Evolutionary conservation across 2,888 invertebrate genomes (phyloP).

Genomic region (Shargacucullia verbasci): DNA sequence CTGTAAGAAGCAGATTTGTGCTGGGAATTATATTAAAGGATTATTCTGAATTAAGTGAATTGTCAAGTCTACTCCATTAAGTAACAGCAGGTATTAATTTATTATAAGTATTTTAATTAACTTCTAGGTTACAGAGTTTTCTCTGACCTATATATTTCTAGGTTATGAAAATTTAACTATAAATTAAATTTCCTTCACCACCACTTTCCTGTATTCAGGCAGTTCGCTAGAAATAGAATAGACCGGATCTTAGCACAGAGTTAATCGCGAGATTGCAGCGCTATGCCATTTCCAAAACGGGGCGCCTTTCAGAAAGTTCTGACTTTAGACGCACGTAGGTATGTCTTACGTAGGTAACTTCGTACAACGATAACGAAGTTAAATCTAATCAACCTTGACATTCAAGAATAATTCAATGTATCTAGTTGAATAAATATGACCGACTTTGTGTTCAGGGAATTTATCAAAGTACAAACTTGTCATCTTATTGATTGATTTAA

Average conservation of each 20-base stretch:
- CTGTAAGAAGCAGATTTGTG: too few relatives aligned
- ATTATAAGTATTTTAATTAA: too few relatives aligned
- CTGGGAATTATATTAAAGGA: too few relatives aligned
- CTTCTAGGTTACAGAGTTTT: too few relatives aligned
- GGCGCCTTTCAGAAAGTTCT: slow-evolving; percentile 4
- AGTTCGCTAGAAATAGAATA: slow-evolving; percentile 17
- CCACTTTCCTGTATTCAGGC: neutral
- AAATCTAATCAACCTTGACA: neutral
- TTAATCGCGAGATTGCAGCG: slow-evolving; percentile 33
- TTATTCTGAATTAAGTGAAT: too few relatives aligned
- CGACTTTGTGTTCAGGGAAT: neutral
- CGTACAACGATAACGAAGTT: slow-evolving; percentile 14
- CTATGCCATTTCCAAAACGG: slow-evolving; percentile 24
- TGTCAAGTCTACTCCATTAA: too few relatives aligned
- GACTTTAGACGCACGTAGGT: slow-evolving; percentile 2
- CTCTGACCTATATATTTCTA: too few relatives aligned
- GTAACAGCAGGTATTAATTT: too few relatives aligned
- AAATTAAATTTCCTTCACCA: neutral
- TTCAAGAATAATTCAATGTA: neutral
- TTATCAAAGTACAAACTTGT: neutral
- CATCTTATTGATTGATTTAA: too few relatives aligned
- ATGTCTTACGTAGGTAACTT: slow-evolving; percentile 5
- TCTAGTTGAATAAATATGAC: neutral
- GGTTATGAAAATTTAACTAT: neutral
- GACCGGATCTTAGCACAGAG: slow-evolving; percentile 16